Base-by-base conservation (phyloP, 2,888 invertebrate genomes). In the Synanthedon formicaeformis region DNA sequence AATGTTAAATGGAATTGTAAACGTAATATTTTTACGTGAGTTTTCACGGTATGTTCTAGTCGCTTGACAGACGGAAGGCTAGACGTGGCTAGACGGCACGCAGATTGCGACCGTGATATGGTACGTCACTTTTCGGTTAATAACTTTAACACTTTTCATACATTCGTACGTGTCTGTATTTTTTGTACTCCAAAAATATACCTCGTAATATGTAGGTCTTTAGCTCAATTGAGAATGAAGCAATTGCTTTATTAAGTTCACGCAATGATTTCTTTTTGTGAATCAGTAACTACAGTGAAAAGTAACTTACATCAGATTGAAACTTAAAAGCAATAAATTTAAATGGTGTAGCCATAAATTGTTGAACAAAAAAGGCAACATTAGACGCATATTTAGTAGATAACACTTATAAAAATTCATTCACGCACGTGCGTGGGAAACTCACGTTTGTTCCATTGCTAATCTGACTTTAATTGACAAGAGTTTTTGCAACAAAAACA, bases 381-480 rank as follows among this genome's bases (percentile, higher is more conserved):
- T 45, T 45, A n/a, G n/a, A 45, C 45, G 45, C 45, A 45, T 45
- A 4, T 45, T 45, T 45, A 45, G 12, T 45, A 34, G 34, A 10
- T 34, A 45, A 45, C 45, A 45, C 45, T 12, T 13, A 13, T 45
- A 45, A 34, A 13, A 45, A 45, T 45, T 14, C 45, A 45, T 45
- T 45, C 45, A 45, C 45, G 45, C 45, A 45, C 45, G 14, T 45
- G 45, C 13, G 45, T 45, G 45, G 45, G 45, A 45, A 45, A 45
- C 45, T 45, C 45, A 45, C 45, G 45, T 45, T 13, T 14, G 45
- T 45, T 45, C 45, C 45, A 45, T 14, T 45, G 16, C 23, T 55
- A 61, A 63, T 60, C 58, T 57, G 53, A 56, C 56, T 57, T 51
- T 57, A 58, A 63, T 65, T 60, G 63, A 62, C 60, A 60, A 58